Conservation (phyloP, 2,113 vertebrate genomes). For the Coregonus clupeaformis region DNA sequence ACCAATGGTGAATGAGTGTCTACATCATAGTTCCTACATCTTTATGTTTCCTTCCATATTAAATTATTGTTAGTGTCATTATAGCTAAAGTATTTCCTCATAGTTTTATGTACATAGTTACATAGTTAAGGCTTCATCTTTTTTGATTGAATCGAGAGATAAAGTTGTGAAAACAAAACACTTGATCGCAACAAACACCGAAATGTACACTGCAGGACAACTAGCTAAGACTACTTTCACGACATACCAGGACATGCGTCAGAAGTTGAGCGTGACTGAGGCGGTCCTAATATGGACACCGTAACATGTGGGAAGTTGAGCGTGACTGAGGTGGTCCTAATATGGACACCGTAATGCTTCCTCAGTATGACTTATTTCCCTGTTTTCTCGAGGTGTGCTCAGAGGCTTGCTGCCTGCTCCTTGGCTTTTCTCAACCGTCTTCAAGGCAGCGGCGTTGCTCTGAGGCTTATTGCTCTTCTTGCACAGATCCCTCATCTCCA, state of each 20-base stretch:
- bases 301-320: too few relatives aligned
- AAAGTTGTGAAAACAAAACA: conserved; percentile 24
- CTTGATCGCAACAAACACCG: conserved; percentile 56
- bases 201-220: conserved; percentile 25
- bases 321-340: too few relatives aligned
- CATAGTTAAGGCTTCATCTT: conserved; percentile 54
- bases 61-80: not conserved
- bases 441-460: conserved; percentile 21
- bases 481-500: conserved; percentile 84
- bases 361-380: conserved; percentile 37
- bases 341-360: too few relatives aligned
- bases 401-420: conserved; percentile 30
- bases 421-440: conserved; percentile 45
- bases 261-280: too few relatives aligned
- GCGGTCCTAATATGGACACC: too few relatives aligned
- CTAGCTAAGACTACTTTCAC: not conserved
- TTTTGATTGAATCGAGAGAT: conserved; percentile 2
- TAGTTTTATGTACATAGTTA: conserved; percentile 14
- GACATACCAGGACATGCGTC: conserved; percentile 17
- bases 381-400: conserved; percentile 36
- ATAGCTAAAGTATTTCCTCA: not conserved
- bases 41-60: not conserved
- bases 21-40: conserved; percentile 21
- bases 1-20: not conserved
- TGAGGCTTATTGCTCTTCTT: conserved; percentile 30